Evolutionary conservation across 1,140 invertebrate species (phyloP), one percentile per base, ranked within the genome.

Genomic region (Lepidurus arcticus): DNA sequence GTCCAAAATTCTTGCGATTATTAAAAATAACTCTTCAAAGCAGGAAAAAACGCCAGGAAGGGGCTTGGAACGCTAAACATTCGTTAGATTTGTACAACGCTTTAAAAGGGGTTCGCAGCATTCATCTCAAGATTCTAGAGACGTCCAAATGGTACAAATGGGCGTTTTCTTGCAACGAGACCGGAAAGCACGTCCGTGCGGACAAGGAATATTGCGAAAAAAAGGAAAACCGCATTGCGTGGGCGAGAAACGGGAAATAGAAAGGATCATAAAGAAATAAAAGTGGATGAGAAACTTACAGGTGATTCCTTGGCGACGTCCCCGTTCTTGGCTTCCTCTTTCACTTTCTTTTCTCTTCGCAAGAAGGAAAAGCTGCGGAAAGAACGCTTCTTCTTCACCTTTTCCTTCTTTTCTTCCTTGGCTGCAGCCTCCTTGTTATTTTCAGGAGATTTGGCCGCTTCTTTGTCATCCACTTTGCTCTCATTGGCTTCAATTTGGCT

Each of bases 281-380:
- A 65, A 7, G 13, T 13, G 21, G 9, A 21, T 13, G 8, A 16
- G 13, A 65, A 65, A 65, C 53, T 65, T 16, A 65, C 53, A 21
- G 53, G 53, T 65, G 53, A 65, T 65, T 78, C 78, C 73, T 79
- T 79, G 44, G 81, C 78, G 4, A 82, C 81, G 16, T 81, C 82
- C 76, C 82, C 82, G 77, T 83, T 83, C 74, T 82, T 81, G 43
- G 81, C 81, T 26, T 83, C 82, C 44, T 83, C 82, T 74, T 83
- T 83, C 1, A 79, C 79, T 77, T 83, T 81, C 79, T 83, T 82
- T 74, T 83, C 82, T 78, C 81, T 82, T 43, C 82, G 79, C 44
- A 83, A 79, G 76, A 83, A 83, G 78, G 82, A 82, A 80, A 83
- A 82, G 75, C 79, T 80, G 16, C 82, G 81, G 80, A 83, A 81